Conservation (phyloP, 53 echinoderm and acorn worm genomes). For the Apostichopus leukothele region DNA sequence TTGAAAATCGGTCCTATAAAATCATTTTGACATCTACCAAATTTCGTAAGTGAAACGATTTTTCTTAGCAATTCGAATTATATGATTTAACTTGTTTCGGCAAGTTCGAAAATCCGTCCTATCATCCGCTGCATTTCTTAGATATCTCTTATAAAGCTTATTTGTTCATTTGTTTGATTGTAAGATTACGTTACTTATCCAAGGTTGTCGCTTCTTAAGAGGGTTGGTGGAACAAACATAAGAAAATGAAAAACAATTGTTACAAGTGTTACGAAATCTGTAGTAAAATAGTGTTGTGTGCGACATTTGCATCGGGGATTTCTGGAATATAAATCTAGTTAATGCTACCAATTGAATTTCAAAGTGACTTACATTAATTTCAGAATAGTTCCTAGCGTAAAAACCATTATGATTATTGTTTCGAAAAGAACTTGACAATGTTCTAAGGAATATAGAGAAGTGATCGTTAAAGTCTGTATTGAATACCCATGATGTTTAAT, state of each 20-base stretch:
- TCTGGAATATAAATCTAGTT: background rate
- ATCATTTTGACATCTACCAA: background rate
- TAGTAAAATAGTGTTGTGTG: background rate
- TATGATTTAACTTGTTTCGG: too few relatives aligned
- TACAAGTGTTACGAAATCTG: background rate
- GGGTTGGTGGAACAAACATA: background rate
- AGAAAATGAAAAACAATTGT: background rate
- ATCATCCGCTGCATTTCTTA: too few relatives aligned
- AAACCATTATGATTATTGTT: background rate
- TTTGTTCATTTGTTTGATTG: too few relatives aligned
- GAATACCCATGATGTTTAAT: background rate
- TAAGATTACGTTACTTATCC: background rate
- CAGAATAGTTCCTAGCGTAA: background rate
- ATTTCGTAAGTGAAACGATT: background rate
- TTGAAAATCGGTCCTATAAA: background rate
- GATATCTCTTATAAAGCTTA: too few relatives aligned
- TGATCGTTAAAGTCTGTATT: background rate
- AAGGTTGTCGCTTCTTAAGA: too few relatives aligned
- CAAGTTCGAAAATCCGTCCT: too few relatives aligned
- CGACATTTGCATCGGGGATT: background rate
- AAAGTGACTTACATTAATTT: background rate
- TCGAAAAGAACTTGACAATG: background rate
- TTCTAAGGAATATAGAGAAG: background rate
- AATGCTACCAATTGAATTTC: background rate
- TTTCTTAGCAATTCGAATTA: too few relatives aligned